These are phyloP conservation scores for Gymnorhina tibicen DNA, from an alignment of 2,113 vertebrate genomes.

Conservation along the genomic window DNA sequence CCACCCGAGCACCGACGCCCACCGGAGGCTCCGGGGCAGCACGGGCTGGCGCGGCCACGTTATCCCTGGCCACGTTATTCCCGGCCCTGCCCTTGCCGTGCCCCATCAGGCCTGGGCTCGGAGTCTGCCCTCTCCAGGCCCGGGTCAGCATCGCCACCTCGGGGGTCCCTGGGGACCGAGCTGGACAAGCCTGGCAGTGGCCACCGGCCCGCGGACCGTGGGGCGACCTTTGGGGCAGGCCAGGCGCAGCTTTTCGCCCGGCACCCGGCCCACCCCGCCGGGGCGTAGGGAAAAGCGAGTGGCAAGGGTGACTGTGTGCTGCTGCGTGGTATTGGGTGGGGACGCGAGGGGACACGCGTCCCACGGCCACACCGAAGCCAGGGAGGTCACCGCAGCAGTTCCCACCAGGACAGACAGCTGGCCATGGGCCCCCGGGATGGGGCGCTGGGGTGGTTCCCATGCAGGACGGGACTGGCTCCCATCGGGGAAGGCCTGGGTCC, in stretches of 20 bases:
- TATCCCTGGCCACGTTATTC: not conserved
- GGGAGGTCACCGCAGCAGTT: not conserved
- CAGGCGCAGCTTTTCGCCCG: no score
- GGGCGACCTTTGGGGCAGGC: no score
- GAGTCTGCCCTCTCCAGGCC: not conserved
- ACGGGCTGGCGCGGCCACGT: not conserved
- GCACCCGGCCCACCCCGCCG: no score
- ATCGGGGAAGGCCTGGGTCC: accelerated
- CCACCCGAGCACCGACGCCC: not conserved
- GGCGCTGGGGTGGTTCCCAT: not conserved
- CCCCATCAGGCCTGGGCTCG: not conserved
- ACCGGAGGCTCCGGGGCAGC: not conserved
- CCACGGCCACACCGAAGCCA: not conserved
- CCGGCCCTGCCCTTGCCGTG: not conserved
- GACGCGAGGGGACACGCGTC: not conserved
- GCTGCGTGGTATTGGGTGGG: not conserved
- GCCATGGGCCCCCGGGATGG: not conserved
- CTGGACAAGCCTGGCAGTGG: not conserved
- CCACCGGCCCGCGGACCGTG: accelerated
- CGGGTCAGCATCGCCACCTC: not conserved
- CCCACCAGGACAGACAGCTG: not conserved
- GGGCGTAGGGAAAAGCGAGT: not conserved
- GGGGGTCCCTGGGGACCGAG: not conserved
- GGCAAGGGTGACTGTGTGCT: not conserved
- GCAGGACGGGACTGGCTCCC: no score